phyloP scores from a whole-genome alignment of 2,797 vertebrate species.

The Chaetodon trifasciatus region DNA sequence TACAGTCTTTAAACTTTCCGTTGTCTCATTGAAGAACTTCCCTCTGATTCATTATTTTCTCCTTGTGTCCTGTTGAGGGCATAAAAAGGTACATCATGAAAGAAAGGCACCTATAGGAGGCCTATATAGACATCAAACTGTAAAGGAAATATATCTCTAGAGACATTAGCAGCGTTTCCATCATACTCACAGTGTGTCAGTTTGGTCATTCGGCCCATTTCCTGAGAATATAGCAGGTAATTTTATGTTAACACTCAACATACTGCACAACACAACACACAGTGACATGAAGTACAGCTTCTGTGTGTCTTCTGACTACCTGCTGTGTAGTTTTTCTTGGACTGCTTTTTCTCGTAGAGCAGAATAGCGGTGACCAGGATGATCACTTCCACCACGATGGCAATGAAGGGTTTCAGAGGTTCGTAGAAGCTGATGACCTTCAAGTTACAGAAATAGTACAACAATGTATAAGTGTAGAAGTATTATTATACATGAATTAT shows the following conservation, averaged over 20 bases:
- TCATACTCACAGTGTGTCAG: slow-evolving; percentile 75
- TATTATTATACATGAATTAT: too few relatives aligned
- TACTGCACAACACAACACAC: too few relatives aligned
- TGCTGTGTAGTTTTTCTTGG: slow-evolving; percentile 55
- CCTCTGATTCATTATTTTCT: slow-evolving; percentile 77
- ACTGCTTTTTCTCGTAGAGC: slow-evolving; percentile 85
- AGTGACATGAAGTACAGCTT: accelerated
- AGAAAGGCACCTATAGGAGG: background rate
- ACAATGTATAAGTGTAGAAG: background rate
- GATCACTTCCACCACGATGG: slow-evolving; percentile 86
- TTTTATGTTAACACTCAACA: background rate
- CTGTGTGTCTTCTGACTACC: slow-evolving; percentile 53
- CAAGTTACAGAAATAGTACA: background rate
- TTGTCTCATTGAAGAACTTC: slow-evolving; percentile 74
- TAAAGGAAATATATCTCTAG: background rate
- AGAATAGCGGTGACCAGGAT: slow-evolving; percentile 87
- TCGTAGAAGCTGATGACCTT: slow-evolving; percentile 86
- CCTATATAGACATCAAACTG: background rate
- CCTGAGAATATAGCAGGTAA: slow-evolving; percentile 58
- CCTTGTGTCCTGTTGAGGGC: slow-evolving; percentile 81
- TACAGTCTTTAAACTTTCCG: slow-evolving; percentile 75
- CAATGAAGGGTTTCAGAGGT: slow-evolving; percentile 92
- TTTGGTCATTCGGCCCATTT: slow-evolving; percentile 65
- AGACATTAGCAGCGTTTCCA: background rate
- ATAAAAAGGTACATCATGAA: background rate